phyloP scores from a whole-genome alignment of 2,113 vertebrate species.

The Pelobates fuscus region DNA sequence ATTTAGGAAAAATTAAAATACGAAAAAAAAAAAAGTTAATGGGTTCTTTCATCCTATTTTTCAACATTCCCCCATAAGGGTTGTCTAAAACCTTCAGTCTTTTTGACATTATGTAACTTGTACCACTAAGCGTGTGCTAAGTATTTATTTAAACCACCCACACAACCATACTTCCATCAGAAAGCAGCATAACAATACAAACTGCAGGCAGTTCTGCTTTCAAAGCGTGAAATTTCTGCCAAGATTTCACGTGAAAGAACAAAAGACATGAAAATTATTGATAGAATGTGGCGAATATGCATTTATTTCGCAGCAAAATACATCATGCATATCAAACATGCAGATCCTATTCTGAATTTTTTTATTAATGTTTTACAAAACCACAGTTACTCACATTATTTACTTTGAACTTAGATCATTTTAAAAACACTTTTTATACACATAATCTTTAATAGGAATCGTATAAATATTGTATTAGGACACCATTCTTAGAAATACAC shows the following conservation, averaged over 20 bases:
- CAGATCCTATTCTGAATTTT: not conserved
- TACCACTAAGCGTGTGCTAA: conserved; percentile 30
- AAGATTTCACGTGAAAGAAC: conserved; percentile 30
- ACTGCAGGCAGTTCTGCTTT: conserved; percentile 27
- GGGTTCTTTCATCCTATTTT: not conserved
- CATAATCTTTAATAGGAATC: no score
- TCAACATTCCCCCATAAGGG: conserved; percentile 16
- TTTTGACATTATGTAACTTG: conserved; percentile 39
- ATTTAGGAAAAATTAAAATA: no score
- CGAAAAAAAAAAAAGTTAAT: not conserved
- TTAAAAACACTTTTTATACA: no score
- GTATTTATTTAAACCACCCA: conserved; percentile 41
- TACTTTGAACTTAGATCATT: no score
- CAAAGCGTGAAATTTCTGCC: conserved; percentile 31
- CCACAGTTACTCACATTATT: no score
- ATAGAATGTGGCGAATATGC: not conserved
- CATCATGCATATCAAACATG: not conserved
- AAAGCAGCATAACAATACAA: conserved; percentile 30
- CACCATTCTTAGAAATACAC: no score
- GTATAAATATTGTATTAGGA: no score
- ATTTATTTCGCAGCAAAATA: not conserved
- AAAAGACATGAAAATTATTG: conserved; percentile 25
- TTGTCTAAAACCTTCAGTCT: conserved; percentile 21
- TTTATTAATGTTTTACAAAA: not conserved
- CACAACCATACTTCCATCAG: conserved; percentile 31